A percentile compares a stretch with the other conserved stretches of the same genome.
Conservation (phyloP, 2,888 invertebrate species). For the Phytoseiulus persimilis region DNA sequence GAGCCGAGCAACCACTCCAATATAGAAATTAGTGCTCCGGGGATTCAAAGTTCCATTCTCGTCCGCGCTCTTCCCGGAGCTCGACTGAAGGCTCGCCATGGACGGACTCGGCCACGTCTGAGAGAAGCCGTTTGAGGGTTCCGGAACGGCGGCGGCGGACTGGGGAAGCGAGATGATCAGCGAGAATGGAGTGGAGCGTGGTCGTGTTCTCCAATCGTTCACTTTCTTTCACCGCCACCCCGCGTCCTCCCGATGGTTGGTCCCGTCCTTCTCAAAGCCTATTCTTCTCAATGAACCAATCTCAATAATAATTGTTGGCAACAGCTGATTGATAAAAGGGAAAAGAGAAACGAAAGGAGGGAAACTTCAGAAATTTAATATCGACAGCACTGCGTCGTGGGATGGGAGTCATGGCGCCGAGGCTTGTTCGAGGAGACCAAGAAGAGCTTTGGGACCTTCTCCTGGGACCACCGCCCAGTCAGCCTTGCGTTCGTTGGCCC, state of each 20-base stretch:
- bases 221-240: neutral
- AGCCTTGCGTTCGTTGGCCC: neutral
- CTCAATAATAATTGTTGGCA: neutral
- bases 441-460: neutral
- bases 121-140: no score
- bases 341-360: neutral
- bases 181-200: neutral
- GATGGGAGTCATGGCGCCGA: neutral
- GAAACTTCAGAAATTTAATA: constrained; percentile 5
- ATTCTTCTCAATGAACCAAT: neutral
- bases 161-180: neutral
- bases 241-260: neutral
- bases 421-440: neutral
- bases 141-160: neutral
- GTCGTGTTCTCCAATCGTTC: neutral
- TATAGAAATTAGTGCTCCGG: neutral
- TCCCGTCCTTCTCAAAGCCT: neutral
- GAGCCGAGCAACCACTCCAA: neutral
- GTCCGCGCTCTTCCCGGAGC: neutral
- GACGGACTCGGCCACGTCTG: neutral
- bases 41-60: neutral
- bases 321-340: constrained; percentile 5
- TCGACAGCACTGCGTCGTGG: neutral
- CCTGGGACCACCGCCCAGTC: neutral
- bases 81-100: neutral